phyloP scores from a whole-genome alignment of 2,113 vertebrate species.

The Leptocoma aspasia region DNA sequence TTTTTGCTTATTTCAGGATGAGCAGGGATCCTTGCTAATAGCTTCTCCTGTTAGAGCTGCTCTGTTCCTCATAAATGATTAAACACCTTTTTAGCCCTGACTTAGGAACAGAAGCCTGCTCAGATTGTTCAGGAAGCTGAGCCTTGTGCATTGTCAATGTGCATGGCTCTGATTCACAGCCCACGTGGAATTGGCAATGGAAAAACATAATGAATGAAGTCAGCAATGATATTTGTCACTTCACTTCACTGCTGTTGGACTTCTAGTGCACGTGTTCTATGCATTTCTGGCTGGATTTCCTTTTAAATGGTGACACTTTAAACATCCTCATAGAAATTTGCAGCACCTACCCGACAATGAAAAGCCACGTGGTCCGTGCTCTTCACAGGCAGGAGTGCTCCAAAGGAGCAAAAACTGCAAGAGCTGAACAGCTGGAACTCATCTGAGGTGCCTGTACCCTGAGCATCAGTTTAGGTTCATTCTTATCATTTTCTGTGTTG shows the following conservation, averaged over 20 bases:
- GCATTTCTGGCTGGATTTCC: not conserved
- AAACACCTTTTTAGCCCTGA: not conserved
- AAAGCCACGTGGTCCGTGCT: not conserved
- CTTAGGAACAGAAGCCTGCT: not conserved
- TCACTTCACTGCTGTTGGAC: not conserved
- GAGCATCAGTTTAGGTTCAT: not conserved
- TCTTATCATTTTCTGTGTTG: not conserved
- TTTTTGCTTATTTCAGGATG: not conserved
- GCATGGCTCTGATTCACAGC: not conserved
- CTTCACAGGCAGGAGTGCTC: not conserved
- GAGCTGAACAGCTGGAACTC: constrained; percentile 31
- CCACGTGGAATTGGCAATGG: not conserved
- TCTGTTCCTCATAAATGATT: not conserved
- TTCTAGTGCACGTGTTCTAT: not conserved
- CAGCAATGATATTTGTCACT: not conserved
- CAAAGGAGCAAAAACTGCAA: not conserved
- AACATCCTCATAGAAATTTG: not conserved
- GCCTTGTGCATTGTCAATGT: not conserved
- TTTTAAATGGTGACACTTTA: not conserved
- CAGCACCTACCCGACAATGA: not conserved
- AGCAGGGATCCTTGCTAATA: not conserved
- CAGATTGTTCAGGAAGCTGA: not conserved
- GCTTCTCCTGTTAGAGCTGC: not conserved
- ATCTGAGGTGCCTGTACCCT: not conserved
- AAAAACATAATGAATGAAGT: not conserved